Evolutionary conservation across 2,888 invertebrate genomes (phyloP), one percentile per base, ranked within the genome.

Genomic region (Polia nebulosa): DNA sequence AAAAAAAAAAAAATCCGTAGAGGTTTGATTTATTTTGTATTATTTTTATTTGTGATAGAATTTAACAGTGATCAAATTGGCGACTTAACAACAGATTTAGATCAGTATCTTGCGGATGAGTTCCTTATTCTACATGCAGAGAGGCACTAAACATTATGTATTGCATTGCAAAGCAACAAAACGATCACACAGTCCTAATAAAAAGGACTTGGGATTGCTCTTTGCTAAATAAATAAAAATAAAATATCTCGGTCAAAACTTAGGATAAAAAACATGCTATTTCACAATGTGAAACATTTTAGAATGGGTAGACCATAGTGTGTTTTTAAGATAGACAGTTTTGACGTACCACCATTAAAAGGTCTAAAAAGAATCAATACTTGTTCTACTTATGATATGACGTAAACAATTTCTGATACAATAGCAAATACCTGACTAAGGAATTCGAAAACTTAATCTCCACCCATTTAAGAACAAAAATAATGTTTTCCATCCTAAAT

Each of bases 1-100:
- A n/a, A n/a, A n/a, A n/a, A n/a, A n/a, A n/a, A n/a, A n/a, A n/a
- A n/a, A 22, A 59, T 45, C 59, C 59, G 20, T 60, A 63, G 11
- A 60, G 27, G 71, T 70, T 76, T 80, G 56, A 76, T 76, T 80
- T 60, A 76, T 76, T 41, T 63, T 77, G 17, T 41, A 29, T 52
- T 1, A 36, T 3, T 44, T 36, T 51, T 34, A 44, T 20, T 25
- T 11, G n/a, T 17, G 29, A 34, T 36, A 9, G 17, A 27, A 69
- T 73, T 34, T 20, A 34, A 53, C 32, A 29, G 17, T 36, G 65
- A 29, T 64, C 2, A 34, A 44, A 51, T 52, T 51, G 25, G 32
- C 9, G 32, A 6, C 8, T 69, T 39, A 25, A 39, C 9, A n/a
- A 13, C 11, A 29, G 6, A 58, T 1, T 32, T 13, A 20, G 45